phyloP scores from a whole-genome alignment of 2,888 invertebrate species.

The Eupithecia pulchellata region DNA sequence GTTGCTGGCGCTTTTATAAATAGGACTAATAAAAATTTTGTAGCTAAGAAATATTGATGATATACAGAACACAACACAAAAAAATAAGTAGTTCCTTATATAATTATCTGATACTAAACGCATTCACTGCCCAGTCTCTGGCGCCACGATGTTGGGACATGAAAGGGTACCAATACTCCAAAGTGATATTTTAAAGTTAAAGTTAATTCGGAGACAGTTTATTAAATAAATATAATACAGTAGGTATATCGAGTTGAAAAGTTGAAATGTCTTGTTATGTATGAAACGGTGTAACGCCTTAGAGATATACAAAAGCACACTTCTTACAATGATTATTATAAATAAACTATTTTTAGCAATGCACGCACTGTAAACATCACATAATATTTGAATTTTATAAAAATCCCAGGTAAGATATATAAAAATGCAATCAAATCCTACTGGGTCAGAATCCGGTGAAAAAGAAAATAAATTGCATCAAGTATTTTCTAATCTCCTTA shows the following conservation, averaged over 20 bases:
- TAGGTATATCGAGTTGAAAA: not conserved
- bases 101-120: too few relatives aligned
- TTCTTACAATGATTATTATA: not conserved
- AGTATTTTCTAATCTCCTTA: slow-evolving; percentile 19
- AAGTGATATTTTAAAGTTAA: not conserved
- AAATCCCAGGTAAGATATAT: not conserved
- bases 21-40: too few relatives aligned
- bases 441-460: not conserved
- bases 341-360: not conserved
- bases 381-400: too few relatives aligned
- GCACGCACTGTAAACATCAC: not conserved
- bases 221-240: too few relatives aligned
- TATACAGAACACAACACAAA: too few relatives aligned
- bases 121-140: too few relatives aligned
- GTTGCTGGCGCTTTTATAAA: not conserved
- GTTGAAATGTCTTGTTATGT: not conserved
- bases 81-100: too few relatives aligned
- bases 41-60: too few relatives aligned
- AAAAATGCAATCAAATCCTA: not conserved
- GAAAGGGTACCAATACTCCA: too few relatives aligned
- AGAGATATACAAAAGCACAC: not conserved
- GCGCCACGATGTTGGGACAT: too few relatives aligned
- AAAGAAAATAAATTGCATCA: not conserved
- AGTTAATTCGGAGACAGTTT: not conserved
- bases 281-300: not conserved